Base-by-base conservation (phyloP, 2,113 vertebrate species). In the Clarias macrocephalus region DNA sequence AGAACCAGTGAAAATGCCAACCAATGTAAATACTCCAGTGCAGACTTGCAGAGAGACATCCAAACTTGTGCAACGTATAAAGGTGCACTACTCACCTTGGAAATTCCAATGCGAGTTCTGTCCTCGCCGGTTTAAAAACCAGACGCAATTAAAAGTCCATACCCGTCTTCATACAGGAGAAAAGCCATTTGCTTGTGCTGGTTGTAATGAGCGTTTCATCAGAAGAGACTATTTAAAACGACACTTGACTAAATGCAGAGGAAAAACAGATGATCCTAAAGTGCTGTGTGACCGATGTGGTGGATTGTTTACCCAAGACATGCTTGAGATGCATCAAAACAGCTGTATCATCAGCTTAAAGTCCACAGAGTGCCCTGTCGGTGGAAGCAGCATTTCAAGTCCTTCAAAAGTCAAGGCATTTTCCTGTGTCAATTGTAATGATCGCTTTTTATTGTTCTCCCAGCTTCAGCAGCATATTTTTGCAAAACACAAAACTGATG, bases 381-480 rank as follows among this genome's bases (percentile, higher is more conserved):
- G 85, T 68, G 63, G 83, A 68, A n/a, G 25, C 1, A 76, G 48
- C 23, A 25, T 83, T 86, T 88, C 88, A 80, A 72, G 37, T 15
- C 76, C 87, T 48, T 30, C 63, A 25, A 85, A 83, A 28, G 82
- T 75, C 19, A 94, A 93, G 79, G 93, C 92, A 23, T 96, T 95
- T 91, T 94, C 95, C 9, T 96, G 95, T 92, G 93, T 93, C 65
- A 93, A 92, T 83, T 96, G 95, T 73, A 92, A 86, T 91, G 92
- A 91, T 1, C 92, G 89, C 1, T 96, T 96, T 91, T 88, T 95
- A 87, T 89, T 95, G 7, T 96, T 95, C 89, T 95, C 95, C 23
- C 93, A 95, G 68, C 95, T 96, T 16, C 95, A 95, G 83, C 93
- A 95, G 30, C 95, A 96, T 91, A 93, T 95, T 86, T 89, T 95